Percentiles rank a stretch among this genome's conserved stretches.
phyloP scores from a whole-genome alignment of 2,113 vertebrate species.

The Pelusios castaneus region DNA sequence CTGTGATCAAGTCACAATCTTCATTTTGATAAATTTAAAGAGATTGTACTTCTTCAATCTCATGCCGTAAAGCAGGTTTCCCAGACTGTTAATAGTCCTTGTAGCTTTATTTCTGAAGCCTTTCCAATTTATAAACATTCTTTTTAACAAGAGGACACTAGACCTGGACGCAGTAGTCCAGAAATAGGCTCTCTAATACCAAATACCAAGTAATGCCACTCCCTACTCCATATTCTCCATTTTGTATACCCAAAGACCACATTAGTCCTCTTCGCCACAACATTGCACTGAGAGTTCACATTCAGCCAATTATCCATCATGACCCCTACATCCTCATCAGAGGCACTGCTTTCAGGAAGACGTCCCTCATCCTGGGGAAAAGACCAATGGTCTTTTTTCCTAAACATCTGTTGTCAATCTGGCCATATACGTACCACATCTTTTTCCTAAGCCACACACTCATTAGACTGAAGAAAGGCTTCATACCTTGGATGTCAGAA shows the following conservation, averaged over 20 bases:
- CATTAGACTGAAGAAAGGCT: too few relatives aligned
- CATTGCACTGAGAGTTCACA: neutral
- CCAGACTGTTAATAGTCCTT: neutral
- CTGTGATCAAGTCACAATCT: too few relatives aligned
- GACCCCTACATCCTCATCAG: neutral
- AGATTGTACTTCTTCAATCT: neutral
- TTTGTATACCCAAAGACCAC: neutral
- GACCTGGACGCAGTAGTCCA: neutral
- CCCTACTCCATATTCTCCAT: neutral
- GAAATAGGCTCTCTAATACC: neutral
- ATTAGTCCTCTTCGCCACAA: neutral
- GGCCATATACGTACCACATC: neutral
- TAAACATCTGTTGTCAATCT: neutral
- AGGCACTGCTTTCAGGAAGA: neutral
- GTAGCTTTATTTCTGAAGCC: neutral
- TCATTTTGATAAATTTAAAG: neutral
- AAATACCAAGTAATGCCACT: neutral
- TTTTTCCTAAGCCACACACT: too few relatives aligned
- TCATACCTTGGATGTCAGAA: too few relatives aligned
- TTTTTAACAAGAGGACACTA: neutral
- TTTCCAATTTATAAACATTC: neutral
- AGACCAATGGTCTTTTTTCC: neutral
- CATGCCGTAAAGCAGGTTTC: constrained; percentile 27
- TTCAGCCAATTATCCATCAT: neutral
- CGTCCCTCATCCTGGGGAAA: rapidly evolving